These are phyloP conservation scores for Penaeus japonicus DNA, from an alignment of 1,140 invertebrate genomes.

Conservation along the genomic window DNA sequence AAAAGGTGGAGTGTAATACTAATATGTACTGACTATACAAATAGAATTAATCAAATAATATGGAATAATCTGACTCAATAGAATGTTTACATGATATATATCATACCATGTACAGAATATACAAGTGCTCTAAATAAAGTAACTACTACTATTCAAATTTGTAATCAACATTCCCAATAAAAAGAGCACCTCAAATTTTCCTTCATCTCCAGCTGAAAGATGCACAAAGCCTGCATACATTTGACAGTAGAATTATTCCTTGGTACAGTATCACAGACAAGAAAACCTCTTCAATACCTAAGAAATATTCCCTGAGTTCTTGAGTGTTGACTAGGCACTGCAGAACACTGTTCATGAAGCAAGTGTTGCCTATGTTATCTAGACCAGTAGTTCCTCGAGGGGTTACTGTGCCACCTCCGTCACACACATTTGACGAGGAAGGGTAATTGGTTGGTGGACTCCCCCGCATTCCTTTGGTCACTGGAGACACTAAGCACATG, in stretches of 20 bases:
- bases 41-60: no score
- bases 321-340: constrained; percentile 66
- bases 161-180: no score
- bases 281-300: constrained; percentile 61
- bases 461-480: constrained; percentile 47
- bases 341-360: constrained; percentile 73
- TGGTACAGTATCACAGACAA: background rate
- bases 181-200: no score
- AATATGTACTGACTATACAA: no score
- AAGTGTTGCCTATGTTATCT: constrained; percentile 73
- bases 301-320: constrained; percentile 64
- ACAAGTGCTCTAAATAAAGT: no score
- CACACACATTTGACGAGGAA: constrained; percentile 15
- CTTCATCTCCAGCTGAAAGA: no score
- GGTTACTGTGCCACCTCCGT: constrained; percentile 1
- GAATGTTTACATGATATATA: no score
- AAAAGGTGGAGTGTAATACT: no score
- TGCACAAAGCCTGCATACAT: no score
- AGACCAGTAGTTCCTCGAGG: constrained; percentile 70
- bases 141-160: no score
- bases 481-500: constrained; percentile 54
- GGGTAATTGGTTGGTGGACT: background rate
- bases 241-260: background rate
- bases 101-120: no score
- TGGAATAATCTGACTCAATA: no score